Conservation (phyloP, 2,113 vertebrate genomes). For the Nesogale talazaci region DNA sequence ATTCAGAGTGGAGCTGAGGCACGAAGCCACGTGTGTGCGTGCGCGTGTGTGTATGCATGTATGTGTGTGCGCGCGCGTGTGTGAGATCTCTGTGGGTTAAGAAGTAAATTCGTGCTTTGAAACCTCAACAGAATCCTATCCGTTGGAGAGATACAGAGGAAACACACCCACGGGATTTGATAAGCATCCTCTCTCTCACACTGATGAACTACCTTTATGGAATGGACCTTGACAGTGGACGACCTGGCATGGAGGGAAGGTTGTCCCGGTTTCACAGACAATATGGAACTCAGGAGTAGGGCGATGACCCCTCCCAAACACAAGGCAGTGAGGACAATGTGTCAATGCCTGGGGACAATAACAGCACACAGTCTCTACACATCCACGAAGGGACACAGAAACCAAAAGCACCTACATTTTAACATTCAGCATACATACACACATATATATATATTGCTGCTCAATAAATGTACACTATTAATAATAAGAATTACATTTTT, state of each 20-base stretch:
- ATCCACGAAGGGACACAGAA: slow-evolving; percentile 43
- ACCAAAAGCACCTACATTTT: slow-evolving; percentile 51
- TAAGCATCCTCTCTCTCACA: neutral
- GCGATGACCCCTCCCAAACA: neutral
- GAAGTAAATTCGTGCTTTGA: slow-evolving; percentile 41
- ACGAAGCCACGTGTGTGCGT: no score
- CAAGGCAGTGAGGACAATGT: neutral
- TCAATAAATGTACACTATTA: slow-evolving; percentile 72
- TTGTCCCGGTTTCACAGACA: neutral
- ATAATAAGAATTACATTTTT: slow-evolving; percentile 74
- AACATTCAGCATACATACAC: slow-evolving; percentile 59
- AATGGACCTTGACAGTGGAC: neutral
- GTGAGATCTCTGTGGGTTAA: slow-evolving; percentile 25
- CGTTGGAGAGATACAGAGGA: slow-evolving; percentile 35
- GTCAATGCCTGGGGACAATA: neutral
- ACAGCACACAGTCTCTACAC: slow-evolving; percentile 15
- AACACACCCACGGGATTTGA: neutral
- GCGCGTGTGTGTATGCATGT: no score
- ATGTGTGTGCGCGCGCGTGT: no score
- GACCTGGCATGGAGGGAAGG: neutral
- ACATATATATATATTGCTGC: slow-evolving; percentile 69
- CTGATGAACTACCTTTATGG: neutral
- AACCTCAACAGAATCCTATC: neutral
- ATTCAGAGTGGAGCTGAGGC: neutral
- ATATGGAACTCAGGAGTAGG: neutral